A percentile compares a stretch with the other conserved stretches of the same genome.
Evolutionary conservation across 2,113 vertebrate species (phyloP).

Genomic region (Forbesichthys papilliferus): DNA sequence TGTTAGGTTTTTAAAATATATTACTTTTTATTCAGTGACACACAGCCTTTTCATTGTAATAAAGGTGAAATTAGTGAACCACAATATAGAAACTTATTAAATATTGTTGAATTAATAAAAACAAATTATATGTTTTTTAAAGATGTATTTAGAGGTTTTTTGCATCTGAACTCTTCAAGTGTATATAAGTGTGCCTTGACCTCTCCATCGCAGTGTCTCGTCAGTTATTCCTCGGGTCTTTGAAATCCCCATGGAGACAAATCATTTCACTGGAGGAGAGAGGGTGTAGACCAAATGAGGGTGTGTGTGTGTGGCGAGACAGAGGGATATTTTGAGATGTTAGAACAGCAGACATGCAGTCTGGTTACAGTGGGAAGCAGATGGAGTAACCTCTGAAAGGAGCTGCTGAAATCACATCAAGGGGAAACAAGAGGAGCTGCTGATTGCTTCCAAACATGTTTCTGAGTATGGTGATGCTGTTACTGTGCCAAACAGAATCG

Average conservation of each 20-base stretch:
- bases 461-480: slow-evolving; percentile 43
- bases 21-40: too few species aligned
- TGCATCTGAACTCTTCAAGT: too few species aligned
- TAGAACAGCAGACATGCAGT: background rate
- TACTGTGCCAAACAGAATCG: slow-evolving; percentile 48
- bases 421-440: slow-evolving; percentile 19
- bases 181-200: background rate
- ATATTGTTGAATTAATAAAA: too few species aligned
- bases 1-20: too few species aligned
- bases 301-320: slow-evolving; percentile 21
- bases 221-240: slow-evolving; percentile 43
- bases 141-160: too few species aligned
- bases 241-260: slow-evolving; percentile 49
- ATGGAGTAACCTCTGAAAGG: slow-evolving; percentile 27
- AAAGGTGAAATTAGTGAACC: too few species aligned
- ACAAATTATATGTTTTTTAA: too few species aligned
- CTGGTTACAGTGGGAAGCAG: slow-evolving; percentile 22
- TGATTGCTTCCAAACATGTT: slow-evolving; percentile 49
- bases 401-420: background rate
- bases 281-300: slow-evolving; percentile 52
- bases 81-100: too few species aligned
- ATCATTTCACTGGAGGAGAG: slow-evolving; percentile 49
- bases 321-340: slow-evolving; percentile 21
- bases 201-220: slow-evolving; percentile 19
- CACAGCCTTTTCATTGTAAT: too few species aligned